A percentile compares a stretch with the other conserved stretches of the same genome.
Evolutionary conservation across 2,113 vertebrate genomes (phyloP).

Genomic region (Leucosticte australis): DNA sequence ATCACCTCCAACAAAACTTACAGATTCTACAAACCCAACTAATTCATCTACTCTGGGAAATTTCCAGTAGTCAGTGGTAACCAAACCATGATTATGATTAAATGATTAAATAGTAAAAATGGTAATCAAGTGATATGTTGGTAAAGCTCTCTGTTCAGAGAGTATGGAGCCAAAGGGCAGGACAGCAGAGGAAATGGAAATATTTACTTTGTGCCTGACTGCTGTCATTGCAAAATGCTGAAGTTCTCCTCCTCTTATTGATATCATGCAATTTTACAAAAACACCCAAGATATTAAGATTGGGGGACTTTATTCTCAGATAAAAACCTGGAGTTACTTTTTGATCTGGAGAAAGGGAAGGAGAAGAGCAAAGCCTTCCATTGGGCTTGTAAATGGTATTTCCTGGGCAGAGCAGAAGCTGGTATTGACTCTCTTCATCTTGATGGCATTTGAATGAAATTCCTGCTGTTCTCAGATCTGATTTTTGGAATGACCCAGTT

Average conservation of each 20-base stretch:
- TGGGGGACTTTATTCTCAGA: background rate
- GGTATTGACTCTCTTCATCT: background rate
- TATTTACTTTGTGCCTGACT: background rate
- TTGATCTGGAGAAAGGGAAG: background rate
- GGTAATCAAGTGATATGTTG: background rate
- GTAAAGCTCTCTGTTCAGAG: background rate
- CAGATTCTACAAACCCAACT: background rate
- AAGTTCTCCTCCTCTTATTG: background rate
- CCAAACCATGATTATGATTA: background rate
- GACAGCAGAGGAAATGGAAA: background rate
- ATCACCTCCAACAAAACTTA: background rate
- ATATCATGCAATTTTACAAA: background rate
- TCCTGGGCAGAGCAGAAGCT: background rate
- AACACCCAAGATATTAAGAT: background rate
- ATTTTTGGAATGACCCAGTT: background rate
- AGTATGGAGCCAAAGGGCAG: background rate
- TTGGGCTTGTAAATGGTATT: background rate
- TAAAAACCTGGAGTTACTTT: background rate
- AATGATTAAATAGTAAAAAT: background rate
- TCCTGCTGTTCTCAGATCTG: background rate
- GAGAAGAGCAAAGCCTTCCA: background rate
- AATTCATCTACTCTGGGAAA: background rate
- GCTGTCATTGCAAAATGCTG: background rate
- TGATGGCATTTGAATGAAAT: background rate
- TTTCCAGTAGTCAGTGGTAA: background rate